Conservation (phyloP, 2,797 vertebrate species). For the Lagorchestes hirsutus region DNA sequence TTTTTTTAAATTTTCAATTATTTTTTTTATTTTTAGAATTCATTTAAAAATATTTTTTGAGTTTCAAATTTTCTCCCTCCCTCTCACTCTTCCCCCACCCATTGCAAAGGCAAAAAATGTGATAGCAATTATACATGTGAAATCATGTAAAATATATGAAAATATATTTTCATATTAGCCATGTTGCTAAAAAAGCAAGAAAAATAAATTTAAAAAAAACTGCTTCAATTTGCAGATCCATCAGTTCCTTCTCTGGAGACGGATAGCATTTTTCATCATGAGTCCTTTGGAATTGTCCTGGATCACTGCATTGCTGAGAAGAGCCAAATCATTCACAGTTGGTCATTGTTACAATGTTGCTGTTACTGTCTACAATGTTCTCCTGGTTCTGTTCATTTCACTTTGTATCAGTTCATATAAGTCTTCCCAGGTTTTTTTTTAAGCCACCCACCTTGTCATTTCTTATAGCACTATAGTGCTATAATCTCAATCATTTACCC, state of each 20-base stretch:
- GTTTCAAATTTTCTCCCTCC: not conserved
- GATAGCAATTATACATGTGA: not conserved
- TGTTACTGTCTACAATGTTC: not conserved
- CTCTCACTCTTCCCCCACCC: not conserved
- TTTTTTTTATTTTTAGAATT: not conserved
- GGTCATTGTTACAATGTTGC: not conserved
- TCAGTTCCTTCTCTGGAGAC: not conserved
- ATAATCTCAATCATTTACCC: not conserved
- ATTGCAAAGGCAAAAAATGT: not conserved
- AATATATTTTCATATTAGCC: not conserved
- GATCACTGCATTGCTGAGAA: not conserved
- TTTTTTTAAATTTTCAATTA: too few species aligned
- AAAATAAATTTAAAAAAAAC: not conserved
- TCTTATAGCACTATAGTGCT: not conserved
- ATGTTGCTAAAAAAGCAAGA: not conserved
- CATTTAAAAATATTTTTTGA: not conserved
- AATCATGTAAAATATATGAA: not conserved
- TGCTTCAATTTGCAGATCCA: not conserved
- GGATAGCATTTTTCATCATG: too few species aligned
- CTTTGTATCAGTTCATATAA: not conserved
- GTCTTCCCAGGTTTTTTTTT: not conserved
- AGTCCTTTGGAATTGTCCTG: not conserved
- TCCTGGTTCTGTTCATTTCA: not conserved
- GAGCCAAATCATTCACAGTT: not conserved
- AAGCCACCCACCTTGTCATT: not conserved